Evolutionary conservation across 2,888 invertebrate genomes (phyloP).

Genomic region (Tenthredo distinguenda): DNA sequence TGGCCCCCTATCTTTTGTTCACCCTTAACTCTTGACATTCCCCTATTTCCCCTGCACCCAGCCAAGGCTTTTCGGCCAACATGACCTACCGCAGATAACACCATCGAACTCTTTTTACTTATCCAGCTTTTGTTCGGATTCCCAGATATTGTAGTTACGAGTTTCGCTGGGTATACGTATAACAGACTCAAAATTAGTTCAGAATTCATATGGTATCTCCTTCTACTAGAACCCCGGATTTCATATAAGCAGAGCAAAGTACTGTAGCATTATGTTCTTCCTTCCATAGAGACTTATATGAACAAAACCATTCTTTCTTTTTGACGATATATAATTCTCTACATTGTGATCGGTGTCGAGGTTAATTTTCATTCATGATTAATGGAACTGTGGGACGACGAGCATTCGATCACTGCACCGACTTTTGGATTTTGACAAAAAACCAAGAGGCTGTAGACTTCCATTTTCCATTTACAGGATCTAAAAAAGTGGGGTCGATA

Average conservation of each 20-base stretch:
- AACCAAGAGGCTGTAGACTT: neutral
- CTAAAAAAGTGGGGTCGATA: conserved; percentile 8
- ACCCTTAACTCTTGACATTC: neutral
- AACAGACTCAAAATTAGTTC: neutral
- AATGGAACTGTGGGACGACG: neutral
- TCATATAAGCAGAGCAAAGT: neutral
- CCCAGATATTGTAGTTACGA: neutral
- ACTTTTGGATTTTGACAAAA: neutral
- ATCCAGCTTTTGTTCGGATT: neutral
- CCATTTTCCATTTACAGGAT: neutral
- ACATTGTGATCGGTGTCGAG: neutral
- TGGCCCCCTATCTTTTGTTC: conserved; percentile 16
- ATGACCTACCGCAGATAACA: neutral
- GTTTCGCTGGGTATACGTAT: neutral
- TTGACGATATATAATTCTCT: neutral
- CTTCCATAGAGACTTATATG: neutral
- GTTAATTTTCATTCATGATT: neutral
- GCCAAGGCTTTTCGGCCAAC: neutral
- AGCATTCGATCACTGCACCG: neutral
- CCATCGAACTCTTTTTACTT: conserved; percentile 10
- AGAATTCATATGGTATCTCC: neutral
- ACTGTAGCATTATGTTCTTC: neutral
- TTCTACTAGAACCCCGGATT: neutral
- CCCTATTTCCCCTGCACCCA: neutral
- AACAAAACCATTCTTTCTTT: neutral